Percentiles rank a stretch among this genome's conserved stretches.
These are phyloP conservation scores for Eptesicus fuscus DNA, from an alignment of 2,113 vertebrate species.

Conservation along the genomic window DNA sequence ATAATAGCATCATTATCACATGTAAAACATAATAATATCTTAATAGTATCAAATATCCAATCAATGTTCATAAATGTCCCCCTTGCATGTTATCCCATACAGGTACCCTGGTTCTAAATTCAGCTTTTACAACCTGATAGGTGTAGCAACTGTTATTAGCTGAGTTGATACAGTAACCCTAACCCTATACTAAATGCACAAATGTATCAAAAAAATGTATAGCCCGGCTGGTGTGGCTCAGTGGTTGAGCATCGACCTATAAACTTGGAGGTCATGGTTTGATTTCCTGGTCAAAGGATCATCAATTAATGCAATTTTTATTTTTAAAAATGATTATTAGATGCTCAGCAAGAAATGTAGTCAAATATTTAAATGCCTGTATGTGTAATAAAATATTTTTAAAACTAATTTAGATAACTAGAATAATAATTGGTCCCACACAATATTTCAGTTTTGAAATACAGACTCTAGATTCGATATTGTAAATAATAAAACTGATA, in stretches of 20 bases:
- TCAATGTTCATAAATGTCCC: neutral
- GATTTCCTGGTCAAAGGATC: neutral
- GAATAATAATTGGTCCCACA: neutral
- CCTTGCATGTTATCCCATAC: neutral
- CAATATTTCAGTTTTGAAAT: neutral
- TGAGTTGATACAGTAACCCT: neutral
- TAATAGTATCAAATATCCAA: neutral
- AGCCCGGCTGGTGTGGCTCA: neutral
- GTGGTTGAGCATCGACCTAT: too few relatives aligned
- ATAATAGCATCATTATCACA: neutral
- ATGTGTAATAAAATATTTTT: neutral
- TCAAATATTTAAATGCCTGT: neutral
- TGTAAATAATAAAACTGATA: constrained; percentile 14
- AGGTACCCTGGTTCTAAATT: neutral
- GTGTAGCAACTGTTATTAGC: neutral
- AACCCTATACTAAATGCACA: neutral
- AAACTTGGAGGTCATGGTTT: too few relatives aligned
- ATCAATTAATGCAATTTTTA: neutral
- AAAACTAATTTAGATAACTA: neutral
- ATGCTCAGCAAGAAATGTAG: neutral
- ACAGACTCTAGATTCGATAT: neutral
- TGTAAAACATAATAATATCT: neutral
- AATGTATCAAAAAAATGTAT: neutral
- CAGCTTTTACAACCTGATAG: neutral
- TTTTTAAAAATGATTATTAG: neutral